These are phyloP conservation scores for Vulpes ferrilata DNA, from an alignment of 2,113 vertebrate species.

Conservation along the genomic window DNA sequence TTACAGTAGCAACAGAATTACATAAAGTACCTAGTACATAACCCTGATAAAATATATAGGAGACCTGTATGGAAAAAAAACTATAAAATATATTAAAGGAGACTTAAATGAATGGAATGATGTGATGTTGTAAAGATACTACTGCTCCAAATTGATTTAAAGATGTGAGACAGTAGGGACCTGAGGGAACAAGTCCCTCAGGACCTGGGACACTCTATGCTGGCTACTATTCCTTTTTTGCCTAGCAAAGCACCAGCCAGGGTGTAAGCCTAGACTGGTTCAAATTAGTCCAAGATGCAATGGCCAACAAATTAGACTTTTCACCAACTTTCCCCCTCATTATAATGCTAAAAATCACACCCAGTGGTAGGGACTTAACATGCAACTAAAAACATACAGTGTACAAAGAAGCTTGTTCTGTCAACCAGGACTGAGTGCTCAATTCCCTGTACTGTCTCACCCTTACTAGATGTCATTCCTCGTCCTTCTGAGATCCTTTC, in stretches of 20 bases:
- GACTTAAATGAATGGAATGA: neutral
- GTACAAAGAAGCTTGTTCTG: neutral
- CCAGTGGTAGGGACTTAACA: neutral
- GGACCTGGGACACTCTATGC: neutral
- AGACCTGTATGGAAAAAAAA: neutral
- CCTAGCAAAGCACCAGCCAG: neutral
- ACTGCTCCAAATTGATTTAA: slow-evolving; percentile 35
- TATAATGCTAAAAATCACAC: neutral
- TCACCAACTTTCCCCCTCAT: neutral
- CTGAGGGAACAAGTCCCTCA: neutral
- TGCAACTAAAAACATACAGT: neutral
- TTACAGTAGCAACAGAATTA: neutral
- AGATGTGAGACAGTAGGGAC: neutral
- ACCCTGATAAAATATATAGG: neutral
- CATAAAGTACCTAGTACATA: neutral
- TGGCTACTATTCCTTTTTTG: neutral
- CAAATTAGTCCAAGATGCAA: neutral
- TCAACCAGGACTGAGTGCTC: neutral
- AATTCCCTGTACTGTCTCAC: neutral
- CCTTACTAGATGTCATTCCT: neutral
- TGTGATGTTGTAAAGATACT: neutral
- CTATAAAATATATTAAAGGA: neutral
- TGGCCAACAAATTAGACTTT: neutral
- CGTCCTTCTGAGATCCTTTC: neutral
- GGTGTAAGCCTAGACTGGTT: neutral